Evolutionary conservation across 1,140 invertebrate species (phyloP).

Genomic region (Maconellicoccus hirsutus): DNA sequence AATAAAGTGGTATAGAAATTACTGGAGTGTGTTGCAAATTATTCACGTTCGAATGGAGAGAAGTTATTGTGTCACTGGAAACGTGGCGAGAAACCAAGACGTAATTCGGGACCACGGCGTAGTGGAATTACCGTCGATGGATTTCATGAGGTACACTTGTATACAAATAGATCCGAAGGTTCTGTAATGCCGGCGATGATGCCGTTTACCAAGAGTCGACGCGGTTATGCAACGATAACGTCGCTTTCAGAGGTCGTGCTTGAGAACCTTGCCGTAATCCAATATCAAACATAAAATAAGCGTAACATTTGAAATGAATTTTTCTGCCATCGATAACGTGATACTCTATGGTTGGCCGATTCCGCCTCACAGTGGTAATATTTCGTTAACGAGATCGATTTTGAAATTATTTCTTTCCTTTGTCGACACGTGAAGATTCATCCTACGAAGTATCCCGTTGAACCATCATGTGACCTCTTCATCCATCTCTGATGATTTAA

Average conservation of each 20-base stretch:
- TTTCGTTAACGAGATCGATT: background rate
- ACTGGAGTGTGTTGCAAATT: slow-evolving; percentile 8
- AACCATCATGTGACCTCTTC: no score
- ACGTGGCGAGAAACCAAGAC: background rate
- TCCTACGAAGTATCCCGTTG: no score
- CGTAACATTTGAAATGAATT: slow-evolving; percentile 18
- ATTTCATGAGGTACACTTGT: background rate
- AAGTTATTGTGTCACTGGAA: background rate
- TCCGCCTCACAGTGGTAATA: background rate
- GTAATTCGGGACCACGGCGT: background rate
- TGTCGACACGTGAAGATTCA: no score
- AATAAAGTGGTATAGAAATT: background rate
- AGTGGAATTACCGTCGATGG: background rate
- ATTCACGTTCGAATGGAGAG: background rate
- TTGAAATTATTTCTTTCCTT: background rate
- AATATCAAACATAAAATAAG: slow-evolving; percentile 15
- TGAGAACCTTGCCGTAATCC: slow-evolving; percentile 18
- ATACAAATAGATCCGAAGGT: background rate
- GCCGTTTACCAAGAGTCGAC: background rate
- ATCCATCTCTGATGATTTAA: no score
- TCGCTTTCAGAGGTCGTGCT: slow-evolving; percentile 16
- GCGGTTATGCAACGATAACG: background rate
- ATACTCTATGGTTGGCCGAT: background rate
- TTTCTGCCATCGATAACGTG: background rate
- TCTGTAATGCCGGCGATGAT: background rate